Evolutionary conservation across 2,888 invertebrate species (phyloP).

Genomic region (Rutpela maculata): DNA sequence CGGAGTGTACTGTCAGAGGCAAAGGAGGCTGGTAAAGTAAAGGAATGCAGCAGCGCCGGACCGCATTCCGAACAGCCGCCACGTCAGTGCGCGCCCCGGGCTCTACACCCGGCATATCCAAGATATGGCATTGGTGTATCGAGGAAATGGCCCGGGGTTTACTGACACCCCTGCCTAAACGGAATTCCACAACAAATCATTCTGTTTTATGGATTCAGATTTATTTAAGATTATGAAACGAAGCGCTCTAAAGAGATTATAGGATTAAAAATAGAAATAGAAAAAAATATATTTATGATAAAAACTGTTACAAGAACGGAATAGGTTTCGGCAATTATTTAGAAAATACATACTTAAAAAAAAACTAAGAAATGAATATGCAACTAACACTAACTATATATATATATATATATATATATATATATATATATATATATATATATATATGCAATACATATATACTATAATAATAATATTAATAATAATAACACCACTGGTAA

Average conservation of each 20-base stretch:
- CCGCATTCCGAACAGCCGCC: constrained; percentile 65
- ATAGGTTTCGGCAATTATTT: too few species aligned
- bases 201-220: not conserved
- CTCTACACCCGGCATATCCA: constrained; percentile 53
- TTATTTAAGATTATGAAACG: constrained; percentile 8
- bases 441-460: too few species aligned
- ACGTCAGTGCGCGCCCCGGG: constrained; percentile 54
- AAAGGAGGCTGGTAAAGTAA: constrained; percentile 59
- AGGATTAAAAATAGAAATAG: not conserved
- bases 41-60: constrained; percentile 72
- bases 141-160: constrained; percentile 8
- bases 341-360: too few species aligned
- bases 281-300: too few species aligned
- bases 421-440: too few species aligned
- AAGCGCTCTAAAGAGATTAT: not conserved
- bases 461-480: too few species aligned
- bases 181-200: not conserved
- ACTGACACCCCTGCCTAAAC: not conserved
- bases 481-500: too few species aligned
- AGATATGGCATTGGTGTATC: constrained; percentile 42
- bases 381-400: too few species aligned
- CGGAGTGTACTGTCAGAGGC: constrained; percentile 60
- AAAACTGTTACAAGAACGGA: too few species aligned
- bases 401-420: too few species aligned
- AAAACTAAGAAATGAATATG: too few species aligned